Conservation (phyloP, 2,888 invertebrate species). For the Yponomeuta sedellus region DNA sequence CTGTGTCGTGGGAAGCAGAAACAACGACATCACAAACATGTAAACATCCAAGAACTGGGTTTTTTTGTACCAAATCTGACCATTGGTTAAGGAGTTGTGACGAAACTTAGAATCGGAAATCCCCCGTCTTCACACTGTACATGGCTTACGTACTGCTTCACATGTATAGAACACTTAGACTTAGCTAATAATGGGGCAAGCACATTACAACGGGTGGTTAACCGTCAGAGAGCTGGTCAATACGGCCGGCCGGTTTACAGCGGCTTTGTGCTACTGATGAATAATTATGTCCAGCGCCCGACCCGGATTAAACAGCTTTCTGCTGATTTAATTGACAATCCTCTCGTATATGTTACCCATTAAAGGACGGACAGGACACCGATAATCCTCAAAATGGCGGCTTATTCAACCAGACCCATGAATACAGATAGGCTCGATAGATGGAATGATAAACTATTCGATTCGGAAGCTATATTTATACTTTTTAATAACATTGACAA, state of each 20-base stretch:
- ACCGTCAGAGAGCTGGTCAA: slow-evolving; percentile 43
- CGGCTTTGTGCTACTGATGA: slow-evolving; percentile 67
- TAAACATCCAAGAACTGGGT: no score
- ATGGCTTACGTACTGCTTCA: no score
- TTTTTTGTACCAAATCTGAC: no score
- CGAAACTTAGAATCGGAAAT: no score
- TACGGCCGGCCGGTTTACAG: slow-evolving; percentile 56
- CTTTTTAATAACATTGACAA: no score
- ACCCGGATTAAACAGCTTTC: slow-evolving; percentile 65
- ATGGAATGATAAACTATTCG: background rate
- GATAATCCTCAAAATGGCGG: slow-evolving; percentile 39
- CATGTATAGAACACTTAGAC: background rate
- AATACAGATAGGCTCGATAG: slow-evolving; percentile 2
- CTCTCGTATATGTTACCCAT: slow-evolving; percentile 58
- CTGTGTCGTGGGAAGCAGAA: no score
- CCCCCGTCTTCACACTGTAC: no score
- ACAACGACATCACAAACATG: no score
- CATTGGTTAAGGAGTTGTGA: no score
- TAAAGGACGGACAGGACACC: slow-evolving; percentile 50
- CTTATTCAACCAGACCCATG: slow-evolving; percentile 5
- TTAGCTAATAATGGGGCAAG: background rate
- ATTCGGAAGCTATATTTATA: background rate
- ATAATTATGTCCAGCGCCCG: slow-evolving; percentile 68
- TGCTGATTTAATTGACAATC: slow-evolving; percentile 71
- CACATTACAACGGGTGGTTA: background rate